Evolutionary conservation across 2,888 invertebrate genomes (phyloP), one percentile per base, ranked within the genome.

Genomic region (Netelia inedita): DNA sequence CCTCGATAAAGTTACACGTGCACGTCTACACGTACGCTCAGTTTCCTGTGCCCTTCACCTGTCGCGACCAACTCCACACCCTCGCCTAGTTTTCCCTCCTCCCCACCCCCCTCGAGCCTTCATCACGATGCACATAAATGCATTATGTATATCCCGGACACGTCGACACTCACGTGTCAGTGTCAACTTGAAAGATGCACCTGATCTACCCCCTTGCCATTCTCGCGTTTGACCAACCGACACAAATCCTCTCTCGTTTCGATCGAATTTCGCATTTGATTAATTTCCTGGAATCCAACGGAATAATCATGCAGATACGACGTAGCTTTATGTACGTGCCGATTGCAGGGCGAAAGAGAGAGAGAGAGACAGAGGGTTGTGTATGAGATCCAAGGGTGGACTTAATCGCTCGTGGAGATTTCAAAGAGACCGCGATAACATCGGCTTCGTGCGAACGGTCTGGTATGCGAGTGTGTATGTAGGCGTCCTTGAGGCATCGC

Each of bases 41-140:
- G 57, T 21, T 23, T 23, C 41, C n/a, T 21, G 10, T 41, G 41
- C 35, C 21, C 57, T 46, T 23, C 57, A 59, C 43, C 43, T 46
- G 43, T 78, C 28, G 19, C 9, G 10, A 53, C 35, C 53, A 21
- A 79, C 41, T 61, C 55, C 53, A 43, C 21, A 41, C 35, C 69
- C 28, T 23, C 53, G 21, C 43, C 16, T 50, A 11, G 46, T 68
- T 61, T 50, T 50, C 50, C 19, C 59, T 68, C 50, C 16, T 68
- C 28, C 9, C 23, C 10, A 1, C 14, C 46, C 14, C 9, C 3
- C 11, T 46, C 11, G 10, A 14, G 10, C 11, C 10, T 14, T 46
- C 46, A 71, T 43, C 16, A 73, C 46, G 63, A 78, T 78, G 55
- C 78, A 63, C 84, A 84, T 74, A 50, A 73, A 73, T 78, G 68